Conservation (phyloP, 2,113 vertebrate genomes). For the Strix aluco region DNA sequence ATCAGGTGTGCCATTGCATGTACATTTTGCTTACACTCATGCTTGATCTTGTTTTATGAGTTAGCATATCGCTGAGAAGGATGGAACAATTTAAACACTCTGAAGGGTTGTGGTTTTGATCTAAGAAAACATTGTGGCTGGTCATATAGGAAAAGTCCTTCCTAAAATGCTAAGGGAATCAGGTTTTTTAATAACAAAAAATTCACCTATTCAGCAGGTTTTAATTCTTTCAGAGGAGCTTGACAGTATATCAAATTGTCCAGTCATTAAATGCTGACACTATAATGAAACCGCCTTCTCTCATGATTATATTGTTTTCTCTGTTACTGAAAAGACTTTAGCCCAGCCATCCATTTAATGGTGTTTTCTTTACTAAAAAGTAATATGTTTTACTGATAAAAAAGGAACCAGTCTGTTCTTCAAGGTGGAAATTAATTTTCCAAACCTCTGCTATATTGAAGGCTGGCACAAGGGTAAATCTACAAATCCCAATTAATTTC, state of each 20-base stretch:
- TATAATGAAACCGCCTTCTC: not conserved
- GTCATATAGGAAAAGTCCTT: not conserved
- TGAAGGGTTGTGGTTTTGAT: not conserved
- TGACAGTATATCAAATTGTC: not conserved
- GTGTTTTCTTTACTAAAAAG: constrained; percentile 15
- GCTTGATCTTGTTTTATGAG: not conserved
- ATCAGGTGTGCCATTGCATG: not conserved
- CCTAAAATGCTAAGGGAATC: not conserved
- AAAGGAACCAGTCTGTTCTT: not conserved
- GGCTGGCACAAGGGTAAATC: not conserved
- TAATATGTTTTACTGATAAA: constrained; percentile 1
- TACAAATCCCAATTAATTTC: not conserved
- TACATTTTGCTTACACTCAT: not conserved
- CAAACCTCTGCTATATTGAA: constrained; percentile 1
- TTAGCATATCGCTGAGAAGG: not conserved
- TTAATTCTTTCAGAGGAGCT: not conserved
- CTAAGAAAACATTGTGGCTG: not conserved
- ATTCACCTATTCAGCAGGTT: not conserved
- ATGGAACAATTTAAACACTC: not conserved
- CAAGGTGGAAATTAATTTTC: constrained; percentile 14
- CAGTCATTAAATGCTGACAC: not conserved
- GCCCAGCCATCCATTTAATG: not conserved
- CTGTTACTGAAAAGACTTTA: not conserved
- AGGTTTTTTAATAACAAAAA: not conserved
- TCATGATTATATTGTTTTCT: not conserved